phyloP scores from a whole-genome alignment of 2,113 vertebrate species.

The Aepyceros melampus region DNA sequence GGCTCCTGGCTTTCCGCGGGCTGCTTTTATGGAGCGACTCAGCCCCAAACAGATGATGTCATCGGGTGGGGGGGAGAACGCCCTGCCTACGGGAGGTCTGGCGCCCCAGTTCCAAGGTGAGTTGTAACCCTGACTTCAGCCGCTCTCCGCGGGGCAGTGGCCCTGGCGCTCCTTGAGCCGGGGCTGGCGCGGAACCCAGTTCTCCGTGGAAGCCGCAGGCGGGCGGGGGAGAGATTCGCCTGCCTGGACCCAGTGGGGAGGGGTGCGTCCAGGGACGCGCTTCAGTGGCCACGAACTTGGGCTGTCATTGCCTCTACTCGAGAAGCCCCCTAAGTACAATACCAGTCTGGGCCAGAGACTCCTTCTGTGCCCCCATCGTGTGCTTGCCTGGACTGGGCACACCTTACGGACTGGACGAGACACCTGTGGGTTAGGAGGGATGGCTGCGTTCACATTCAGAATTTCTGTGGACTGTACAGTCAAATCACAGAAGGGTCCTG shows the following conservation, averaged over 20 bases:
- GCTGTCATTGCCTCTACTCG: background rate
- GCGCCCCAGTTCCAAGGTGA: conserved; percentile 50
- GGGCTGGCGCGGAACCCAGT: background rate
- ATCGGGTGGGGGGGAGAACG: conserved; percentile 39
- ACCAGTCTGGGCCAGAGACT: background rate
- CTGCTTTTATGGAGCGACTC: conserved; percentile 73
- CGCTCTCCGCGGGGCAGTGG: background rate
- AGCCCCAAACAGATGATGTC: conserved; percentile 79
- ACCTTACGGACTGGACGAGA: background rate
- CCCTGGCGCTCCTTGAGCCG: background rate
- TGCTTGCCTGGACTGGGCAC: background rate
- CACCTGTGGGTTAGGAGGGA: background rate
- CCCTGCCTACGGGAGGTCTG: conserved; percentile 65
- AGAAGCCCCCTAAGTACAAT: background rate
- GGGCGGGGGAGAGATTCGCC: background rate
- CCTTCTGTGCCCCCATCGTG: background rate
- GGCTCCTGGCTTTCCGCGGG: conserved; percentile 10
- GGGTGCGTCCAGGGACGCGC: background rate
- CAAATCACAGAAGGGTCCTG: background rate
- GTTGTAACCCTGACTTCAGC: background rate
- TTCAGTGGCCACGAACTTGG: background rate
- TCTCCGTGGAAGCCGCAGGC: background rate
- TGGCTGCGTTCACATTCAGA: background rate
- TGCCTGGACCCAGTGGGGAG: fast-evolving
- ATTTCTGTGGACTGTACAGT: background rate